Evolutionary conservation across 2,113 vertebrate species (phyloP).

Genomic region (Caranx melampygus): DNA sequence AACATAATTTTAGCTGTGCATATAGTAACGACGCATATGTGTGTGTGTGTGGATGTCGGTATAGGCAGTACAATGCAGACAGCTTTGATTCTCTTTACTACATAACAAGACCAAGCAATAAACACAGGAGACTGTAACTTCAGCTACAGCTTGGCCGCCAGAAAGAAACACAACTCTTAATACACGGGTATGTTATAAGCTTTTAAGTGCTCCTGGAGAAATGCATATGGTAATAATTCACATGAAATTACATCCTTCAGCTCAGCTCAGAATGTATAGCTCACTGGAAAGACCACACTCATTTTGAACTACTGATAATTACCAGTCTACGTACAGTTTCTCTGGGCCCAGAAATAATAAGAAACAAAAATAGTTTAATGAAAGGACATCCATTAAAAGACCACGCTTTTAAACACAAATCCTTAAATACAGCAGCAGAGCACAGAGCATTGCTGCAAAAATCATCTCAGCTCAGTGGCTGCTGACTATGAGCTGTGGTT

Average conservation of each 20-base stretch:
- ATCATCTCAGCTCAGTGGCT: conserved; percentile 12
- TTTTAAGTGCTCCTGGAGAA: conserved; percentile 67
- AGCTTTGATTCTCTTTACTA: conserved; percentile 24
- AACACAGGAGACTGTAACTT: conserved; percentile 40
- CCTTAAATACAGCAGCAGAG: conserved; percentile 32
- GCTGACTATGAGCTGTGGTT: conserved; percentile 1
- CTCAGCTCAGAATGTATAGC: conserved; percentile 55
- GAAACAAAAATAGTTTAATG: conserved; percentile 38
- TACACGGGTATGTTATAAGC: conserved; percentile 49
- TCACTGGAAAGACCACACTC: conserved; percentile 58
- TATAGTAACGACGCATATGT: conserved; percentile 1
- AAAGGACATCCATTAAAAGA: conserved; percentile 51
- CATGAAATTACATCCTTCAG: conserved; percentile 72
- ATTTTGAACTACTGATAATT: conserved; percentile 70
- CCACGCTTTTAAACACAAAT: conserved; percentile 34
- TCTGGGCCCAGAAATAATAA: conserved; percentile 38
- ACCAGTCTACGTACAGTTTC: conserved; percentile 34
- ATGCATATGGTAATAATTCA: conserved; percentile 72
- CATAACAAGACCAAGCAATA: conserved; percentile 54
- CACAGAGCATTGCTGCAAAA: conserved; percentile 11
- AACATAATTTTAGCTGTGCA: conserved; percentile 6
- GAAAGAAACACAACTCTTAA: conserved; percentile 47
- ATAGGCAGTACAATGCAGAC: background rate
- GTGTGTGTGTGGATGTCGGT: background rate
- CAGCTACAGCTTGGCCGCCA: conserved; percentile 21